A percentile compares a stretch with the other conserved stretches of the same genome.
Conservation (phyloP, 2,888 invertebrate species). For the Cetonia aurata region DNA sequence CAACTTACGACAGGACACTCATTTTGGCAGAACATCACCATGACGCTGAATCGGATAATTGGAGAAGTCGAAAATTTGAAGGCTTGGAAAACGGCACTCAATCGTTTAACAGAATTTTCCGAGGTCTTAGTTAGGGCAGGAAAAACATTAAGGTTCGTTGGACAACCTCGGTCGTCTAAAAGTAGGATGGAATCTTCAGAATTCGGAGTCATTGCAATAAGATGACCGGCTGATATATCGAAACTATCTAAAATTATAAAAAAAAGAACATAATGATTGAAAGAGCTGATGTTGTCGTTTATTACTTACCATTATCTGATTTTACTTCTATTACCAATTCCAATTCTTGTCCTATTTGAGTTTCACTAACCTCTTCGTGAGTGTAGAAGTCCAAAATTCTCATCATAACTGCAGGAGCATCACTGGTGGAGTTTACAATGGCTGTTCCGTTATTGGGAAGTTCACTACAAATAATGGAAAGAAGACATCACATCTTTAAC, state of each 20-base stretch:
- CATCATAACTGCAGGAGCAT: constrained; percentile 70
- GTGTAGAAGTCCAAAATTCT: constrained; percentile 72
- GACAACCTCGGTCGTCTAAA: constrained; percentile 84
- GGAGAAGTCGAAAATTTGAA: constrained; percentile 91
- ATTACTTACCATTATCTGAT: constrained; percentile 68
- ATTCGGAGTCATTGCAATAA: constrained; percentile 83
- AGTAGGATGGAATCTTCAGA: constrained; percentile 81
- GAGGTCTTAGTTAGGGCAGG: constrained; percentile 66
- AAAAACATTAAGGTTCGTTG: constrained; percentile 75
- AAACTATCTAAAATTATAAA: constrained; percentile 60
- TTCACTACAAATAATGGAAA: constrained; percentile 57
- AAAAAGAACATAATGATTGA: neutral
- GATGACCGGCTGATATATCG: constrained; percentile 82
- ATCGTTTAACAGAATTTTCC: constrained; percentile 61
- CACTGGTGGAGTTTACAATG: constrained; percentile 66
- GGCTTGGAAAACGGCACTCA: constrained; percentile 80
- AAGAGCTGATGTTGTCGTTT: constrained; percentile 17
- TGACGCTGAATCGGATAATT: constrained; percentile 83
- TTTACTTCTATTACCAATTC: constrained; percentile 74
- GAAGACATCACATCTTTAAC: neutral
- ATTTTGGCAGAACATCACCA: constrained; percentile 84
- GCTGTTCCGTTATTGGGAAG: constrained; percentile 67
- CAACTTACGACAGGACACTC: constrained; percentile 74
- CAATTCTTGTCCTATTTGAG: constrained; percentile 77
- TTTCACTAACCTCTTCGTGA: constrained; percentile 73